Base-by-base conservation (phyloP, 2,888 invertebrate genomes). In the Candidula unifasciata region DNA sequence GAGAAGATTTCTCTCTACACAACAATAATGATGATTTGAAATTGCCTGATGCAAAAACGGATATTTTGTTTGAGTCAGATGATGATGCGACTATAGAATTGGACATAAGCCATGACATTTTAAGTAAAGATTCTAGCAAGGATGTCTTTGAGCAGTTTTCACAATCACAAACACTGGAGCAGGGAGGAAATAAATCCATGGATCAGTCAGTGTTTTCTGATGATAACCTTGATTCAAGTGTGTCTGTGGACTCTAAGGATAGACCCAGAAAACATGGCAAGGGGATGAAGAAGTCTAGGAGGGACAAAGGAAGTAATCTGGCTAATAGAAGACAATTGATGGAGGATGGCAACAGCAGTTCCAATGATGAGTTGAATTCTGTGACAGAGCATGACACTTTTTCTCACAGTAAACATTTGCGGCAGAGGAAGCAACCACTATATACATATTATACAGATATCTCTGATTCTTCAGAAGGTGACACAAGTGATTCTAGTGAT, bases 401-500 rank as follows among this genome's bases (percentile, higher is more conserved):
- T 18, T 27, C 33, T 27, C 33, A 37, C n/a, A 80, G 24, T 37
- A 85, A 85, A 69, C 30, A 69, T 35, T 33, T 85, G 44, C 52
- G 85, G 8, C 81, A 81, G n/a, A n/a, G 80, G 18, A 85, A 85
- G 33, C 77, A 77, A 24, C 57, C 76, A 27, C 18, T 52, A 1
- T 85, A 85, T 57, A 73, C 68, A 24, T 84, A 64, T 57, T 81
- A 81, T 35, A 30, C 74, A 35, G 85, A 85, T 5, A 77, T 68
- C 13, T 6, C 81, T 16, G 78, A 78, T 52, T 37, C 85, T 0
- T 77, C 85, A 37, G 84, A 88, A 87, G 80, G 82, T 77, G 82
- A 82, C 81, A 82, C 85, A 84, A 33, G 69, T 78, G 78, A 85
- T 64, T 69, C 77, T 21, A 85, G 81, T 64, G 82, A 78, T 57